Evolutionary conservation across 2,888 invertebrate genomes (phyloP).

Genomic region (Maniola hyperantus): DNA sequence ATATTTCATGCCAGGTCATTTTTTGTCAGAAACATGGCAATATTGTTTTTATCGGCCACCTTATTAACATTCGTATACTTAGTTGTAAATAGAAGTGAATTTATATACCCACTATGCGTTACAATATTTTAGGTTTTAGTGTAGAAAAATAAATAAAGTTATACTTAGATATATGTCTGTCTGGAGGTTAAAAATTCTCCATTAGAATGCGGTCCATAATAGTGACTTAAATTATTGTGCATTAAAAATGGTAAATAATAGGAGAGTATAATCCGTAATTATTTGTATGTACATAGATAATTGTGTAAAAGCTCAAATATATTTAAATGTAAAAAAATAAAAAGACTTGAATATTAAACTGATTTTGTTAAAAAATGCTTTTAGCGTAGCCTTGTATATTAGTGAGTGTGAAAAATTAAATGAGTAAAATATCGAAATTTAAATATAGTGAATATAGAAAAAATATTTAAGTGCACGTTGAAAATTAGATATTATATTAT

Average conservation of each 20-base stretch:
- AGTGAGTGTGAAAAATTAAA: slow-evolving; percentile 56
- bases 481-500: slow-evolving; percentile 45
- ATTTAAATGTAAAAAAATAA: slow-evolving; percentile 65
- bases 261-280: slow-evolving; percentile 57
- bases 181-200: slow-evolving; percentile 42
- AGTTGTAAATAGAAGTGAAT: slow-evolving; percentile 5
- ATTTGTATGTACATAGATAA: slow-evolving; percentile 68
- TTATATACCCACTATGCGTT: neutral
- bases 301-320: slow-evolving; percentile 78
- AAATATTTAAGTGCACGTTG: slow-evolving; percentile 42
- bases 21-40: too few species aligned
- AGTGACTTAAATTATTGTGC: slow-evolving; percentile 78
- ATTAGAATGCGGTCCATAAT: slow-evolving; percentile 80
- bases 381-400: slow-evolving; percentile 69
- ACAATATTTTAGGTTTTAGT: slow-evolving; percentile 9
- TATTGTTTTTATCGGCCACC: too few species aligned
- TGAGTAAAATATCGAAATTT: slow-evolving; percentile 44
- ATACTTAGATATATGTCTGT: slow-evolving; percentile 24
- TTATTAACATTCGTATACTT: too few species aligned
- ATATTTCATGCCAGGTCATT: too few species aligned
- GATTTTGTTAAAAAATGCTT: slow-evolving; percentile 66
- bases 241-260: slow-evolving; percentile 73
- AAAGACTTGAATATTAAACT: slow-evolving; percentile 75
- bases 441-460: slow-evolving; percentile 22
- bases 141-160: slow-evolving; percentile 19